Evolutionary conservation across 2,113 vertebrate species (phyloP), one percentile per base, ranked within the genome.

Genomic region (Mus pahari): DNA sequence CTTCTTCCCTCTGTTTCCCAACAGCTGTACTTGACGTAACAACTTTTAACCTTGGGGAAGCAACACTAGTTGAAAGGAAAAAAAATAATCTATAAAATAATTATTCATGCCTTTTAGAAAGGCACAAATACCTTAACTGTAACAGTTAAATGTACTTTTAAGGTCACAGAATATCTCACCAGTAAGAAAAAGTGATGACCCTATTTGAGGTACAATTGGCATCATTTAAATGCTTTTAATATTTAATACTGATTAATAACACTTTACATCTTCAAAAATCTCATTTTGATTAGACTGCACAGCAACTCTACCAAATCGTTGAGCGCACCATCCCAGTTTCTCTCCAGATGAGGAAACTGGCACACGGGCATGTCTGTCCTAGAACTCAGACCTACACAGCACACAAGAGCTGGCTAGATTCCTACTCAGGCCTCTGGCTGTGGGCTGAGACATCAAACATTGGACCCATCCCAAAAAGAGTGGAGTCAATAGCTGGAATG

Each of bases 201-300:
- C 17, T 88, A 78, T 68, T 73, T 88, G 33, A 77, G 8, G 91
- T 87, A 45, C 42, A 86, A 93, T 36, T 86, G 70, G 70, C 39
- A 84, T 86, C 50, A 94, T 97, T 93, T 82, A 94, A 90, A 91
- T 26, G 88, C 87, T 95, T 95, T 86, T 97, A 68, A 89, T 91
- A 93, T 78, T 68, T 70, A 55, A 84, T 3, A n/a, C 0, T 94
- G 68, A 94, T 96, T 77, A 91, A 75, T 70, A 91, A 55, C 14
- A 42, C 26, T 84, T 95, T 53, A 66, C 22, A 90, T 83, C 53
- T 82, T 82, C 71, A 82, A 83, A 92, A 78, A 92, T 45, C 82
- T 91, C 60, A 70, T 89, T 92, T 92, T 77, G 96, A 82, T 89
- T 81, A 89, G 86, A 58, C 58, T 93, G 50, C 33, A 92, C 13